These are phyloP conservation scores for Keiferia lycopersicella DNA, from an alignment of 2,888 invertebrate species.

Conservation along the genomic window DNA sequence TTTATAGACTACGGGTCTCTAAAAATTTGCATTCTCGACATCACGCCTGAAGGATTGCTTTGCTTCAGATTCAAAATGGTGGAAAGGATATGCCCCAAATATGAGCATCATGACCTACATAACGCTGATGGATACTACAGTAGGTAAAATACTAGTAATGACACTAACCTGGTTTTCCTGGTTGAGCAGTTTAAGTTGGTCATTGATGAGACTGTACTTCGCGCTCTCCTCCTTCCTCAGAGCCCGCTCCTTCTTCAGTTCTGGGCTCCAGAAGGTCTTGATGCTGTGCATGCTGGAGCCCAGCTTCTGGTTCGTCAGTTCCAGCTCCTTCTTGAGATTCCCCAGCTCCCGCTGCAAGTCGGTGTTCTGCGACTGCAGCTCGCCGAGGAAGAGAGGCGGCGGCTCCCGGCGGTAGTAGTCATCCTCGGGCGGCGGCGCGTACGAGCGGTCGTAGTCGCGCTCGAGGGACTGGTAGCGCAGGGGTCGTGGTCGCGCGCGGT, in stretches of 20 bases:
- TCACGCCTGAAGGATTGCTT: not conserved
- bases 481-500: constrained; percentile 90
- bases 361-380: constrained; percentile 95
- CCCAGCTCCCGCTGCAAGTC: constrained; percentile 95
- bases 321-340: constrained; percentile 95
- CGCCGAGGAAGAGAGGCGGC: constrained; percentile 88
- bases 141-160: not conserved
- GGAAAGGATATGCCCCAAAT: constrained; percentile 11
- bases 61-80: constrained; percentile 7
- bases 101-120: constrained; percentile 22
- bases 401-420: constrained; percentile 80
- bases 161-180: constrained; percentile 95
- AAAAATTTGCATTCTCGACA: not conserved
- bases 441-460: constrained; percentile 92
- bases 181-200: constrained; percentile 97
- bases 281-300: constrained; percentile 99
- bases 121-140: constrained; percentile 2
- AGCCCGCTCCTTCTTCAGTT: constrained; percentile 98
- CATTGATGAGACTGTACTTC: constrained; percentile 97
- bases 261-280: constrained; percentile 99
- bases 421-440: constrained; percentile 90
- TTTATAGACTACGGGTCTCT: not conserved
- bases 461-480: constrained; percentile 88
- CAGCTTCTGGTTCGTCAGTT: constrained; percentile 97
- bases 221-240: constrained; percentile 98